Evolutionary conservation across 2,888 invertebrate genomes (phyloP), one percentile per base, ranked within the genome.

Genomic region (Cephalotes varians): DNA sequence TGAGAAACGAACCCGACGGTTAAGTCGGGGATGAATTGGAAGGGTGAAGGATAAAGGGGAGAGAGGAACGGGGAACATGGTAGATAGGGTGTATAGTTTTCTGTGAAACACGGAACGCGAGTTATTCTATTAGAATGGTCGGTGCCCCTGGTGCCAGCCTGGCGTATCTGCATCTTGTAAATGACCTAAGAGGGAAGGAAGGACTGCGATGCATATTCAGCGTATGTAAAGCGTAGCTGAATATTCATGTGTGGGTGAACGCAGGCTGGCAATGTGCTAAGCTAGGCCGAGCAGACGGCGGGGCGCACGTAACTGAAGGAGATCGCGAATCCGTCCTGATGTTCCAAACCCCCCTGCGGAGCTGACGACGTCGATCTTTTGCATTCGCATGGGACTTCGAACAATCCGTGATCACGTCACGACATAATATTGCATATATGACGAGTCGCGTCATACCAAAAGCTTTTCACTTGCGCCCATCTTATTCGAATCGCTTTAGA

Each of bases 171-270:
- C 93, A 94, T 94, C 94, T 94, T 93, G 93, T 94, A 93, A 94
- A 94, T 94, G 93, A 94, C 93, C 93, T 93, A 93, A 94, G 93
- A 93, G 93, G 92, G 92, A 93, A 93, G 92, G 93, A 93, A 93
- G 92, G 93, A 91, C 92, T 91, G 87, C 91, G 93, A 92, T 94
- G 93, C 94, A 94, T 94, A 94, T 94, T 94, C 94, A 94, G 91
- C 93, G 91, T 93, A 94, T 94, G 94, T 93, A 94, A 94, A 94
- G 93, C 92, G 91, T 86, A 58, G 87, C 92, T 94, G 94, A 94
- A 94, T 94, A 94, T 94, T 94, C 93, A 94, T 94, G 93, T 92
- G 92, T 93, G 92, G 93, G 93, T 92, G 93, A 91, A 90, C 91
- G 91, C 89, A 89, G 91, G 88, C 90, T 88, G 92, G 93, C 92